phyloP scores from a whole-genome alignment of 2,888 invertebrate species.

The Isotomurus palustris region DNA sequence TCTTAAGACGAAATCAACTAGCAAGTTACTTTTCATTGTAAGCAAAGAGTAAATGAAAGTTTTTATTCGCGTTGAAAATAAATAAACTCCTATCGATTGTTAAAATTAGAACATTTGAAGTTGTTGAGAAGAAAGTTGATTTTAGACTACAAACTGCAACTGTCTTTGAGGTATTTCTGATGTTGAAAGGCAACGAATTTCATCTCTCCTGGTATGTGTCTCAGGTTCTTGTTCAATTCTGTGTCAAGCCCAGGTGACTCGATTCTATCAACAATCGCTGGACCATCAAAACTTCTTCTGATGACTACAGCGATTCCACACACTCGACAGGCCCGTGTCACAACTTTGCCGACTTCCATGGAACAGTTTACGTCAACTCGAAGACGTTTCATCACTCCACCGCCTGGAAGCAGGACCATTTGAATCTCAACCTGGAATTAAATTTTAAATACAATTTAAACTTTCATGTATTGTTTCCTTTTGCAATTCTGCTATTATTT shows the following conservation, averaged over 20 bases:
- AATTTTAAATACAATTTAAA: neutral
- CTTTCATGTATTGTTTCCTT: neutral
- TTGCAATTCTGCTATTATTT: neutral
- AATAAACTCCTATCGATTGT: too few relatives aligned
- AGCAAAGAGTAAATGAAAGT: too few relatives aligned
- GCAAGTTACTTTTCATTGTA: too few relatives aligned
- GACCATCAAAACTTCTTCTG: conserved; percentile 57
- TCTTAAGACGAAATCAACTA: too few relatives aligned
- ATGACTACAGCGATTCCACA: conserved; percentile 63
- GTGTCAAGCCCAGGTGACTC: conserved; percentile 67
- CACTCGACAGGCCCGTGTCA: conserved; percentile 52
- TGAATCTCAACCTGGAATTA: conserved; percentile 47
- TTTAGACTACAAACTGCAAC: neutral
- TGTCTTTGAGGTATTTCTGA: conserved; percentile 33
- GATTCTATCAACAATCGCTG: conserved; percentile 59
- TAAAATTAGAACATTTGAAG: neutral
- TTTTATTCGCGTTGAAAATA: neutral
- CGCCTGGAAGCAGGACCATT: conserved; percentile 50
- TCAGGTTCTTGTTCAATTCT: conserved; percentile 53
- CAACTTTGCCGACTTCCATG: conserved; percentile 53
- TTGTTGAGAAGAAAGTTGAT: neutral
- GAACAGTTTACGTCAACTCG: conserved; percentile 66
- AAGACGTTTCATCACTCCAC: conserved; percentile 58
- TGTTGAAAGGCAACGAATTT: conserved; percentile 40
- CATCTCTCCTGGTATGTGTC: conserved; percentile 43